Base-by-base conservation (phyloP, 2,888 invertebrate genomes). In the Lacanobia wlatinum region DNA sequence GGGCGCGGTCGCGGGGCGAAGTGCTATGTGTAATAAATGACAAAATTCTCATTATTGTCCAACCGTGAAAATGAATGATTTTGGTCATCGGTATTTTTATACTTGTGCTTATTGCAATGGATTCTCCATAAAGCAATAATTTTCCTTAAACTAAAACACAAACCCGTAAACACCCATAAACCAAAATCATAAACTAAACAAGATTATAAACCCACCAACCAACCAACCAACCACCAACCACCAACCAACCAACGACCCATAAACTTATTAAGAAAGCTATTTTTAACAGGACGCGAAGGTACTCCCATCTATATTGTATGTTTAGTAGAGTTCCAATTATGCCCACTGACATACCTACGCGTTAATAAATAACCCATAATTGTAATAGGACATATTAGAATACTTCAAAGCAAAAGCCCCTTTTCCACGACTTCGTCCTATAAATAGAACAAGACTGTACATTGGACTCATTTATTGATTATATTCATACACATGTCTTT, bases 381-480 rank as follows among this genome's bases (percentile, higher is more conserved):
- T 12, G 12, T n/a, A 62, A 28, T 40, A 12, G 38, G n/a, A 73
- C 9, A n/a, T 67, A 58, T 21, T 68, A 18, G 10, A 76, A 55
- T 18, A 23, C 38, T 23, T 48, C 34, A 38, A 68, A 48, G 10
- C 38, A 14, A 50, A 10, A 28, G 34, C 34, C 12, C 8, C 8
- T 48, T 40, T 56, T 23, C 50, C 6, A 60, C n/a, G 18, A 59
- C 14, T 38, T 28, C 3, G 28, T 59, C 5, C 50, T 52, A 23
- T 50, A 43, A 50, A 71, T 78, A 71, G 50, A 53, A 64, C 7
- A 2, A 48, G 16, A 16, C 14, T 16, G 3, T 2, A 10, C 9
- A 38, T 53, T 50, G 14, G 9, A 6, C 16, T 38, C 18, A 46
- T 23, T 52, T 63, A 60, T 78, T 78, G 58, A 77, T 56, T 50